phyloP scores from a whole-genome alignment of 2,888 invertebrate genomes.

The Noctuana brunneofusca region DNA sequence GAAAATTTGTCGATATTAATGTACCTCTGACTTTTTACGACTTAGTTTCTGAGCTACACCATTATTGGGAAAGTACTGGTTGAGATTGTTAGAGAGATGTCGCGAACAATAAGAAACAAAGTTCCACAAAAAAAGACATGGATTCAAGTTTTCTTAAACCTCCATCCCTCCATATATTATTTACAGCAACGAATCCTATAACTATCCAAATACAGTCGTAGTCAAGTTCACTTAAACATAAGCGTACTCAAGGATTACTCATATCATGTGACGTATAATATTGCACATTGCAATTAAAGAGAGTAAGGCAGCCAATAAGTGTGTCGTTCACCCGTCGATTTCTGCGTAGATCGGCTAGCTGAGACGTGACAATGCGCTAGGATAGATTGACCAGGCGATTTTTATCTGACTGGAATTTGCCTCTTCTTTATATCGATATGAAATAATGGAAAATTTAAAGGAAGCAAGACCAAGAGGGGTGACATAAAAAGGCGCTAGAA shows the following conservation, averaged over 20 bases:
- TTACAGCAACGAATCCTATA: neutral
- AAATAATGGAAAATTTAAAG: no score
- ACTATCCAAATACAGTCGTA: neutral
- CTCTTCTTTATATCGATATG: no score
- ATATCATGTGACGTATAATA: slow-evolving; percentile 14
- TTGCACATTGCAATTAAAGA: slow-evolving; percentile 38
- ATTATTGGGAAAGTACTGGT: no score
- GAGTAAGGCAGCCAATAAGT: slow-evolving; percentile 39
- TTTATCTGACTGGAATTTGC: neutral
- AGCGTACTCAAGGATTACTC: neutral
- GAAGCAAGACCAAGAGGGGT: no score
- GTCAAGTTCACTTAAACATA: neutral
- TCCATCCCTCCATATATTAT: neutral
- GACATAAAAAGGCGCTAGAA: no score
- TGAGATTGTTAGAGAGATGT: no score
- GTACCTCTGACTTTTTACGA: no score
- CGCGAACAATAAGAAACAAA: no score
- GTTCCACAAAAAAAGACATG: no score
- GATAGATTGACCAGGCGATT: neutral
- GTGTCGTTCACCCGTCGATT: slow-evolving; percentile 42
- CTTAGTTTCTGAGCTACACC: no score
- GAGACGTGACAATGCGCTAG: slow-evolving; percentile 20
- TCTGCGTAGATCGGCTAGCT: slow-evolving; percentile 43
- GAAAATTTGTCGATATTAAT: neutral
- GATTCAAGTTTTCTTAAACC: no score